These are phyloP conservation scores for Cyprinella venusta DNA, from an alignment of 2,797 vertebrate species.

Conservation along the genomic window DNA sequence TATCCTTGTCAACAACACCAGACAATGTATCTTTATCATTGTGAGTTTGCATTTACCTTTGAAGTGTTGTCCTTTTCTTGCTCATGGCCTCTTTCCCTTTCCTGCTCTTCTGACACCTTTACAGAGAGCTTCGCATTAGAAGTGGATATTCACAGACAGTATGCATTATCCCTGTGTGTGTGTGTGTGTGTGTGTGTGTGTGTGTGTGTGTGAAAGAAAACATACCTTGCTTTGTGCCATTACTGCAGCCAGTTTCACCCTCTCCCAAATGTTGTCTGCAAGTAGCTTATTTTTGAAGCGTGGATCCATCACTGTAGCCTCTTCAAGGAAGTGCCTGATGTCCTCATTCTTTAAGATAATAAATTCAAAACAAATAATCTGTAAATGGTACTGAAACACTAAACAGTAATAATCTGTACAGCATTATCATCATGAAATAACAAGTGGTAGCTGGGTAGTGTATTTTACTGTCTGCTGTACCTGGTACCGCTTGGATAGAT, in stretches of 20 bases:
- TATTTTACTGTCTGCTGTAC: not conserved
- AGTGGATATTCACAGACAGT: too few species aligned
- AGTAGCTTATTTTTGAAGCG: too few species aligned
- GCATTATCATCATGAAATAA: too few species aligned
- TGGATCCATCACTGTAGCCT: not conserved
- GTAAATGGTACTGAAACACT: not conserved
- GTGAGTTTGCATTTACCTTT: not conserved
- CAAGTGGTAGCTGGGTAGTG: too few species aligned
- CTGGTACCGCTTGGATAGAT: not conserved
- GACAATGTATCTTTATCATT: not conserved
- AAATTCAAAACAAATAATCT: not conserved
- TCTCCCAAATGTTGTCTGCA: too few species aligned
- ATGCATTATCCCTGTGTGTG: not conserved
- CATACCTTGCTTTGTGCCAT: not conserved
- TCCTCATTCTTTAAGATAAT: conserved; percentile 1
- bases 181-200: not conserved
- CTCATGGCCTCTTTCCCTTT: not conserved
- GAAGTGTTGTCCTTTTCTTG: not conserved
- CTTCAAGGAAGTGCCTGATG: conserved; percentile 12
- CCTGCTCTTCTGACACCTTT: not conserved
- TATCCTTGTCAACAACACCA: not conserved
- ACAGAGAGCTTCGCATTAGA: not conserved
- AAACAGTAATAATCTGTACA: not conserved
- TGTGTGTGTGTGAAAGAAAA: not conserved
- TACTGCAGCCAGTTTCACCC: too few species aligned